Evolutionary conservation across 2,797 vertebrate species (phyloP).

Genomic region (Apogon talboti): DNA sequence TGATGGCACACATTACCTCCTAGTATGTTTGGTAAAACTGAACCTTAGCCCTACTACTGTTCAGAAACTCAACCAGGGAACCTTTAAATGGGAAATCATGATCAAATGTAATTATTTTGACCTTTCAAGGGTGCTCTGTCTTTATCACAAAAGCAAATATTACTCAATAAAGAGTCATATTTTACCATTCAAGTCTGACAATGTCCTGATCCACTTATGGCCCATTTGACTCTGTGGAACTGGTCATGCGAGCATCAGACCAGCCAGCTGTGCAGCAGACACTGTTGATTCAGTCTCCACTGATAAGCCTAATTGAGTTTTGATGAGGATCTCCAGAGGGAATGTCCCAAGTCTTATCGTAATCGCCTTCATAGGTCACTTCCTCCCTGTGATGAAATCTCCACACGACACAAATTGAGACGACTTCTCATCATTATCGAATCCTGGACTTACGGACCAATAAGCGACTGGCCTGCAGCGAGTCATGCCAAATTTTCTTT

Average conservation of each 20-base stretch:
- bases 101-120: no score
- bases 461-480: background rate
- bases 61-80: no score
- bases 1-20: no score
- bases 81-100: no score
- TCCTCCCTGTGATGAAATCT: slow-evolving; percentile 24
- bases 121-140: background rate
- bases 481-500: background rate
- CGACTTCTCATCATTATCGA: background rate
- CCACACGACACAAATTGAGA: background rate
- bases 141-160: slow-evolving; percentile 15
- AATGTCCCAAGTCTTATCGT: slow-evolving; percentile 22
- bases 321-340: slow-evolving; percentile 28
- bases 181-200: background rate
- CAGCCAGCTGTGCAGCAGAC: slow-evolving; percentile 21
- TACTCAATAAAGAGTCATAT: background rate
- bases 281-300: slow-evolving; percentile 11
- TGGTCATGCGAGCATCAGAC: background rate
- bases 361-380: slow-evolving; percentile 34
- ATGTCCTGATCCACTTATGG: background rate
- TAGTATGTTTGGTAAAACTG: no score
- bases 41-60: no score
- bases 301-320: slow-evolving; percentile 46
- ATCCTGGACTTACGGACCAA: slow-evolving; percentile 14
- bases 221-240: background rate